These are phyloP conservation scores for Druon quercuslanigerum DNA, from an alignment of 1,140 invertebrate species.

Conservation along the genomic window DNA sequence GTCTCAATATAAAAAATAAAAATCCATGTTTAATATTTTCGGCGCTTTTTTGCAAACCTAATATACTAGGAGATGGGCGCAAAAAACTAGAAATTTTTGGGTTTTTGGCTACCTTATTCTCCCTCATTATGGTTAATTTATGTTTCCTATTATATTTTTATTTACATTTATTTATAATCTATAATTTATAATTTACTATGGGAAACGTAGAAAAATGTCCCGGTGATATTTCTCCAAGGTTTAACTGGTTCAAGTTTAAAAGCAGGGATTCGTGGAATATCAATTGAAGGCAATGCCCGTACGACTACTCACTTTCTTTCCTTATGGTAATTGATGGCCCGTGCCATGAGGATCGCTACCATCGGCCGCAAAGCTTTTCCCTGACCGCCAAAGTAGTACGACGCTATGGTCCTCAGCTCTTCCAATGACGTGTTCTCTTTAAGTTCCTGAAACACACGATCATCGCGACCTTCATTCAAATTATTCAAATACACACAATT, in stretches of 20 bases:
- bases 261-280: background rate
- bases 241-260: constrained; percentile 7
- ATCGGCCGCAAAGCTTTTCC: constrained; percentile 96
- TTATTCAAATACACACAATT: constrained; percentile 35
- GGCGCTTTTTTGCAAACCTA: too few relatives aligned
- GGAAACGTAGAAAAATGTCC: too few relatives aligned
- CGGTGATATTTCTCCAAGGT: background rate
- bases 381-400: constrained; percentile 97
- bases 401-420: constrained; percentile 90
- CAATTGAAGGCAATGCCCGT: constrained; percentile 29
- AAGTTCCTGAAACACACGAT: constrained; percentile 81
- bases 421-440: constrained; percentile 85
- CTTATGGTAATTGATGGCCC: constrained; percentile 93
- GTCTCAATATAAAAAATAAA: too few relatives aligned
- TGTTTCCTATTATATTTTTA: too few relatives aligned
- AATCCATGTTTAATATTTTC: too few relatives aligned
- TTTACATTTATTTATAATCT: too few relatives aligned
- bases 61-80: too few relatives aligned
- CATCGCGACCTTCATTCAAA: constrained; percentile 54
- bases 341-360: constrained; percentile 92
- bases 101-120: too few relatives aligned
- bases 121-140: too few relatives aligned
- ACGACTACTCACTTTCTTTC: constrained; percentile 84
- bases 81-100: too few relatives aligned
- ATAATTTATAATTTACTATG: too few relatives aligned